phyloP scores from a whole-genome alignment of 2,797 vertebrate genomes.

The Coccyzus lansbergi region DNA sequence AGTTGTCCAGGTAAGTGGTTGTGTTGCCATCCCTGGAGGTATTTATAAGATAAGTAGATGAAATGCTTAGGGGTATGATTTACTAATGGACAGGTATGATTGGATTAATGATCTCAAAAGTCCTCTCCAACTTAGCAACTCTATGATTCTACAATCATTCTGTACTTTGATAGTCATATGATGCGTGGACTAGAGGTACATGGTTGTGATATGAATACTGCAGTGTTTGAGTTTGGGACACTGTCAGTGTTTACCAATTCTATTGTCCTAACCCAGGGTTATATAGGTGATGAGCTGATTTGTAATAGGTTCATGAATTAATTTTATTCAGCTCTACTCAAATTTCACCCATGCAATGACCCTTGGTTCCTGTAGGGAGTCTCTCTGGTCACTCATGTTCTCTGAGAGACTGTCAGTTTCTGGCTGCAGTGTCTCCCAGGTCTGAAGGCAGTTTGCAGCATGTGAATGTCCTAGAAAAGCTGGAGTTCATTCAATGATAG shows the following conservation, averaged over 20 bases:
- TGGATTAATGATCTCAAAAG: too few relatives aligned
- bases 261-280: not conserved
- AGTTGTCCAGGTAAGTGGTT: too few relatives aligned
- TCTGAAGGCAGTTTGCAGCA: not conserved
- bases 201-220: not conserved
- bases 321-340: not conserved
- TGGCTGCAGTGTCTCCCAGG: not conserved
- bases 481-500: not conserved
- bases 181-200: not conserved
- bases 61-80: too few relatives aligned
- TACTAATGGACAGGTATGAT: too few relatives aligned
- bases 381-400: fast-evolving
- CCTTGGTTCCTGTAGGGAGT: not conserved
- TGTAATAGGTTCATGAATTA: not conserved
- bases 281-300: not conserved
- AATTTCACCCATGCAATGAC: not conserved
- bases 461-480: not conserved
- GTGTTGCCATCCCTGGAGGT: too few relatives aligned
- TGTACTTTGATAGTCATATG: not conserved
- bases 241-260: not conserved
- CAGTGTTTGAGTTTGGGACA: not conserved
- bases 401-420: not conserved
- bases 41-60: too few relatives aligned
- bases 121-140: too few relatives aligned
- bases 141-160: too few relatives aligned